A percentile compares a stretch with the other conserved stretches of the same genome.
These are phyloP conservation scores for Chondrilla cf. caribensis DNA, from an alignment of 37 sponge, comb jelly and placozoan species.

Conservation along the genomic window DNA sequence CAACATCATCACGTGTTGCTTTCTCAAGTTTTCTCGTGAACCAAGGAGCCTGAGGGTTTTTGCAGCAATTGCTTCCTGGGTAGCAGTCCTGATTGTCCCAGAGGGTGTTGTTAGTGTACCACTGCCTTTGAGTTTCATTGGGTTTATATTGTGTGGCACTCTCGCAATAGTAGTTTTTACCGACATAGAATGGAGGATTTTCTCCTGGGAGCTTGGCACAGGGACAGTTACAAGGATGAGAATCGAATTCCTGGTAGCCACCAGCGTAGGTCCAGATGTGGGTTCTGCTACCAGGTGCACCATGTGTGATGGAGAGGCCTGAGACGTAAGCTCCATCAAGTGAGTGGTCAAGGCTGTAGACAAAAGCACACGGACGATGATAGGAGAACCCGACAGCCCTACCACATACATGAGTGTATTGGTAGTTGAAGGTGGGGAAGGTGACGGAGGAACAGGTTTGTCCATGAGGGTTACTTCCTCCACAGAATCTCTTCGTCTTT, in stretches of 20 bases:
- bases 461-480: not conserved
- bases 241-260: not conserved
- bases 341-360: not conserved
- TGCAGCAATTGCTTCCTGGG: constrained; percentile 18
- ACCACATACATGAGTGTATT: not conserved
- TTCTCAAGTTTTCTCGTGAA: not conserved
- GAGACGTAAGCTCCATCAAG: not conserved
- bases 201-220: not conserved
- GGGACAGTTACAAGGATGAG: not conserved
- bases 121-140: not conserved
- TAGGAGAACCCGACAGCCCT: constrained; percentile 17
- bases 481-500: constrained; percentile 3
- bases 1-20: not conserved
- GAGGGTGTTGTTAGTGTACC: constrained; percentile 17
- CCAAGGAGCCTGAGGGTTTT: constrained; percentile 6
- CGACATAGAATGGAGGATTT: not conserved
- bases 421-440: constrained; percentile 14
- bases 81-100: constrained; percentile 12
- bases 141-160: not conserved
- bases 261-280: constrained; percentile 18
- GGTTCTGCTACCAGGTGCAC: not conserved
- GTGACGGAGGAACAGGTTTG: not conserved
- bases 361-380: constrained; percentile 4
- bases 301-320: constrained; percentile 7
- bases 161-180: not conserved